These are phyloP conservation scores for Pharmacophagus antenor DNA, from an alignment of 2,888 invertebrate species.

Conservation along the genomic window DNA sequence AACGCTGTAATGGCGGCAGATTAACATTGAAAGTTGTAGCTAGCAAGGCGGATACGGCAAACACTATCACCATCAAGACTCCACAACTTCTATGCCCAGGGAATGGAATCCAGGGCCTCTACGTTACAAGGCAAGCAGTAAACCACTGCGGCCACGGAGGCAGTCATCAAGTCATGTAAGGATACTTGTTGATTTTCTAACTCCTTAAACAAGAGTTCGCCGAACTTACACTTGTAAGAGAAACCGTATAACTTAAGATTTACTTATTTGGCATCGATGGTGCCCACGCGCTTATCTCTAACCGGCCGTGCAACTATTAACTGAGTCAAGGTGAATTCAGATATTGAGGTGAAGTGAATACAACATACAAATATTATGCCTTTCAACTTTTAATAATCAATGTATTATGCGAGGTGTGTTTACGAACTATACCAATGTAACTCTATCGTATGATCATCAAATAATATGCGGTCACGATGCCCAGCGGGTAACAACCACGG, in stretches of 20 bases:
- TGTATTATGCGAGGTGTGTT: neutral
- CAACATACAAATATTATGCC: slow-evolving; percentile 7
- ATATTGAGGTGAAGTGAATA: slow-evolving; percentile 17
- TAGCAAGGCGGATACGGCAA: too few species aligned
- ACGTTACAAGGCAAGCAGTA: too few species aligned
- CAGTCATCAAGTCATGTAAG: too few species aligned
- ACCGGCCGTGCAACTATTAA: slow-evolving; percentile 30
- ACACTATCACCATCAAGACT: too few species aligned
- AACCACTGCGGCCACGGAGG: too few species aligned
- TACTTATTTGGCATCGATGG: slow-evolving; percentile 35
- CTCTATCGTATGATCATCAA: neutral
- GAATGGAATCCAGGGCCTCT: too few species aligned
- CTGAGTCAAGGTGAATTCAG: slow-evolving; percentile 39
- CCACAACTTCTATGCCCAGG: too few species aligned
- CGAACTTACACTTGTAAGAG: slow-evolving; percentile 27
- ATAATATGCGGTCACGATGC: neutral
- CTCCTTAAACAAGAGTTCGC: slow-evolving; percentile 24
- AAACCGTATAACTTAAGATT: slow-evolving; percentile 19
- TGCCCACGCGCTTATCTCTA: slow-evolving; percentile 41
- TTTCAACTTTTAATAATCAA: neutral
- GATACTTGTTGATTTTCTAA: slow-evolving; percentile 15
- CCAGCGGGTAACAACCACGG: neutral
- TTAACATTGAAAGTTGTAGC: too few species aligned
- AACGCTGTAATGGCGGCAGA: too few species aligned
- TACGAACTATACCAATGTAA: too few species aligned